Percentiles rank a stretch among this genome's conserved stretches.
These are phyloP conservation scores for Coenonympha arcania DNA, from an alignment of 2,888 invertebrate species.

Conservation along the genomic window DNA sequence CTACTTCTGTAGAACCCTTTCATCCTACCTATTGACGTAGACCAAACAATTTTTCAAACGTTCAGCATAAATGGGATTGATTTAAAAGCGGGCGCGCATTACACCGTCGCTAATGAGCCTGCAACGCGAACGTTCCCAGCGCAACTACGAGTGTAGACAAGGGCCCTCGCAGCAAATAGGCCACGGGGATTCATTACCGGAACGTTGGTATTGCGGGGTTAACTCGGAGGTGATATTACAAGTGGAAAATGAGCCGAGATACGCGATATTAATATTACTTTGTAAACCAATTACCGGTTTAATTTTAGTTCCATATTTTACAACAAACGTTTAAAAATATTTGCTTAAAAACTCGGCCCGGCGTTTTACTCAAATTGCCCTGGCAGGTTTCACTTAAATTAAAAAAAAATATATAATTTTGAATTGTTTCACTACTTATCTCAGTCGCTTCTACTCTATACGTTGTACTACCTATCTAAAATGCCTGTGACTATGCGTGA, in stretches of 20 bases:
- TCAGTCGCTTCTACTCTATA: too few species aligned
- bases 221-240: slow-evolving; percentile 8
- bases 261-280: background rate
- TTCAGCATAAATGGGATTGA: slow-evolving; percentile 21
- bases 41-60: slow-evolving; percentile 1
- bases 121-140: slow-evolving; percentile 22
- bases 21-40: slow-evolving; percentile 1
- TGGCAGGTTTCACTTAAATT: too few species aligned
- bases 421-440: too few species aligned
- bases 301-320: too few species aligned
- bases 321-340: too few species aligned
- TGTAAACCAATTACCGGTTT: too few species aligned
- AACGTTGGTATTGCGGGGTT: slow-evolving; percentile 14
- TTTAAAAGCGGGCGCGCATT: slow-evolving; percentile 20
- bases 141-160: slow-evolving; percentile 23
- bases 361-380: too few species aligned
- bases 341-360: too few species aligned
- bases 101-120: slow-evolving; percentile 27
- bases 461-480: too few species aligned
- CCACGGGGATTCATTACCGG: slow-evolving; percentile 24
- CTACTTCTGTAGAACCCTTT: too few species aligned
- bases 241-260: slow-evolving; percentile 9
- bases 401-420: too few species aligned
- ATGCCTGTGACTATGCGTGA: too few species aligned
- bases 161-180: slow-evolving; percentile 26